Evolutionary conservation across 2,797 vertebrate genomes (phyloP).

Genomic region (Lemur catta): DNA sequence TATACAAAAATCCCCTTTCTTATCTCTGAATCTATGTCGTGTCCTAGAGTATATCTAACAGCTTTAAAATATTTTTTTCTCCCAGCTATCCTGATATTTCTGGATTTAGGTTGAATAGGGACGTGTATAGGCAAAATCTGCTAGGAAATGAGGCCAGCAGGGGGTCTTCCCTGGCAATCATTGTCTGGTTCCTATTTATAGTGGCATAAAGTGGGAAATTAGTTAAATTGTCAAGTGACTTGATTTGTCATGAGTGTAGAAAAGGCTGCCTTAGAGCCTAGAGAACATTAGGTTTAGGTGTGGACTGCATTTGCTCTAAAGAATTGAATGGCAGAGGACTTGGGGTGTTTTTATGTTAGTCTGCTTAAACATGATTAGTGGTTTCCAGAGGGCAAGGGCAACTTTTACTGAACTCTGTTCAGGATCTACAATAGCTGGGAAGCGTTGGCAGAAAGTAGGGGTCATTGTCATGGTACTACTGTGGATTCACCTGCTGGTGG

Average conservation of each 20-base stretch:
- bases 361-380: constrained; percentile 13
- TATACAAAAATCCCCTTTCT: background rate
- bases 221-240: constrained; percentile 47
- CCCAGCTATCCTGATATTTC: background rate
- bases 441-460: background rate
- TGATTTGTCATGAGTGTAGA: background rate
- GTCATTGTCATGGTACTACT: background rate
- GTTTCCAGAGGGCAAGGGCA: background rate
- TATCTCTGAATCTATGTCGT: constrained; percentile 16
- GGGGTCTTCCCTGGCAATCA: background rate
- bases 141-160: constrained; percentile 26
- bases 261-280: constrained; percentile 11
- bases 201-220: constrained; percentile 39
- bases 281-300: constrained; percentile 17
- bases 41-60: background rate
- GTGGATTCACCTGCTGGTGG: constrained; percentile 28
- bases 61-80: constrained; percentile 21
- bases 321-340: constrained; percentile 25
- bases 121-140: constrained; percentile 31
- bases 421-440: background rate
- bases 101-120: constrained; percentile 27
- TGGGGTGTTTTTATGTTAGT: constrained; percentile 33
- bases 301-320: constrained; percentile 44
- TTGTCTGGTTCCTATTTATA: constrained; percentile 43
- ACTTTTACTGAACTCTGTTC: constrained; percentile 28